These are phyloP conservation scores for Bursaphelenchus okinawaensis DNA, from an alignment of 2,888 invertebrate species.

Conservation along the genomic window DNA sequence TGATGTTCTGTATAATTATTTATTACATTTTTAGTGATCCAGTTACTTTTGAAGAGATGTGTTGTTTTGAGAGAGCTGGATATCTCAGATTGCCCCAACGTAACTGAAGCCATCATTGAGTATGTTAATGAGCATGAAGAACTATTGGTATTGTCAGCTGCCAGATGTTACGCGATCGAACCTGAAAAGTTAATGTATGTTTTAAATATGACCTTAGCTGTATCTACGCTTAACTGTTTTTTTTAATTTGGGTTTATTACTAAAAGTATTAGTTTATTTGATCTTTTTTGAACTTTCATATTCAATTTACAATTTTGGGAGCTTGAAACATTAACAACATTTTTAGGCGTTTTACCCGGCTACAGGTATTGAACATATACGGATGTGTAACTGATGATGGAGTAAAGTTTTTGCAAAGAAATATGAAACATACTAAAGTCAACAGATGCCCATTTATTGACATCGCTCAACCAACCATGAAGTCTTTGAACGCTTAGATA, in stretches of 20 bases:
- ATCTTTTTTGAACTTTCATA: no score
- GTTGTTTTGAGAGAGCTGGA: conserved; percentile 9
- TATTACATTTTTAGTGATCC: conserved; percentile 2
- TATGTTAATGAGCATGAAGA: not conserved
- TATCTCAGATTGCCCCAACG: conserved; percentile 2
- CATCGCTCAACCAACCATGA: conserved; percentile 9
- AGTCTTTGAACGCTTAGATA: no score
- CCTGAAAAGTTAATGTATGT: conserved; percentile 10
- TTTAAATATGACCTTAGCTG: no score
- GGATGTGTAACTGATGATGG: conserved; percentile 13
- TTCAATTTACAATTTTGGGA: no score
- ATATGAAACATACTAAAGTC: not conserved
- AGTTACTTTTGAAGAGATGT: conserved; percentile 1
- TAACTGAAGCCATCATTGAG: not conserved
- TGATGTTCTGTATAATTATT: no score
- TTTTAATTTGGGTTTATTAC: no score
- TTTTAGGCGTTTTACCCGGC: not conserved
- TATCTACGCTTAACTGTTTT: no score
- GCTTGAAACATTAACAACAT: conserved; percentile 8
- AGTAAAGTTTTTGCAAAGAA: not conserved
- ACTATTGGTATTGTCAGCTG: not conserved
- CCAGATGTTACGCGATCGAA: conserved; percentile 14
- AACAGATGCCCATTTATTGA: conserved; percentile 1
- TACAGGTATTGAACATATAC: conserved; percentile 11
- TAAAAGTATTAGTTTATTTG: no score